Evolutionary conservation across 2,888 invertebrate genomes (phyloP).

Genomic region (Didymodactylos carnosus): DNA sequence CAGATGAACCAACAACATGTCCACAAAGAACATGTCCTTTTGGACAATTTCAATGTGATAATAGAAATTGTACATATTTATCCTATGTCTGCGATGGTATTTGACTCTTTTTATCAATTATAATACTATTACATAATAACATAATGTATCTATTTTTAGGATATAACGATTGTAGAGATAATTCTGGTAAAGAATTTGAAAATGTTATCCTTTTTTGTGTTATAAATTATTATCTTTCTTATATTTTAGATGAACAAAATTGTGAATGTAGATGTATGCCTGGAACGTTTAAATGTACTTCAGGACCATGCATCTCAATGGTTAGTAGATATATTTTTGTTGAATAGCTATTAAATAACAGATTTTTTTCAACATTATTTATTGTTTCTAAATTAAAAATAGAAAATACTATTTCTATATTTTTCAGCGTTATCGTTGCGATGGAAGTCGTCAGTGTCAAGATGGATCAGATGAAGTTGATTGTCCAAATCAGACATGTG

Average conservation of each 20-base stretch:
- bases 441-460: slow-evolving; percentile 61
- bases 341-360: too few relatives aligned
- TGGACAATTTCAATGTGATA: slow-evolving; percentile 6
- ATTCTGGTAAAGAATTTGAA: neutral
- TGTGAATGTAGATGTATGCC: neutral
- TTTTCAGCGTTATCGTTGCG: slow-evolving; percentile 50
- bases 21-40: neutral
- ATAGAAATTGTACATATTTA: slow-evolving; percentile 1
- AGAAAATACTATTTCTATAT: slow-evolving; percentile 27
- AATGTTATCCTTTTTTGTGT: too few relatives aligned
- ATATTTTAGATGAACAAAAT: neutral
- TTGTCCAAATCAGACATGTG: neutral
- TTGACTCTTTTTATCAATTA: too few relatives aligned
- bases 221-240: neutral
- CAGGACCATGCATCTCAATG: slow-evolving; percentile 31
- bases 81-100: slow-evolving; percentile 5
- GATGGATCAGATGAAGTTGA: slow-evolving; percentile 58
- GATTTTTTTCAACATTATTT: slow-evolving; percentile 36
- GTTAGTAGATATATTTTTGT: slow-evolving; percentile 43
- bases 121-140: neutral
- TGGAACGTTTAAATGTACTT: slow-evolving; percentile 40
- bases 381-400: slow-evolving; percentile 45
- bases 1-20: slow-evolving; percentile 5
- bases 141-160: neutral
- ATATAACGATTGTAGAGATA: slow-evolving; percentile 8